Percentiles rank a stretch among this genome's conserved stretches.
These are phyloP conservation scores for Stegodyphus mimosarum DNA, from an alignment of 1,140 invertebrate genomes.

Conservation along the genomic window DNA sequence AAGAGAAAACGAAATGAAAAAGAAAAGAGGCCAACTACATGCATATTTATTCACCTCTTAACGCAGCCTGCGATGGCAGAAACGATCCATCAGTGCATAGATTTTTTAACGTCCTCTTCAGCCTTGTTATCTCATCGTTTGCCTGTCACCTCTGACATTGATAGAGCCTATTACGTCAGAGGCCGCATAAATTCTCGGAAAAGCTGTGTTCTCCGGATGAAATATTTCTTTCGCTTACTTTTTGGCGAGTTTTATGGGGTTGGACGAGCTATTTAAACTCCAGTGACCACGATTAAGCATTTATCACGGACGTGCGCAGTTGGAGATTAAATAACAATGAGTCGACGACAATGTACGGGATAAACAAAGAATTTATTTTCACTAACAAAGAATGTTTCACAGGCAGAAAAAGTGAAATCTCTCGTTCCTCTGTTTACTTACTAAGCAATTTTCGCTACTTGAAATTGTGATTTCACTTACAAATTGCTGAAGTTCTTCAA, in stretches of 20 bases:
- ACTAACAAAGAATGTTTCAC: too few relatives aligned
- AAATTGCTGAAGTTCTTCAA: too few relatives aligned
- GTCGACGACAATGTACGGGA: constrained; percentile 1
- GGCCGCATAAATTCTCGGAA: constrained; percentile 27
- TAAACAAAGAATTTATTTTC: not conserved
- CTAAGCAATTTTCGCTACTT: too few relatives aligned
- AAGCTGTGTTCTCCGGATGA: not conserved
- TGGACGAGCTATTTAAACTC: not conserved
- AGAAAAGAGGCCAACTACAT: constrained; percentile 24
- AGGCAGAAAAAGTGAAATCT: too few relatives aligned
- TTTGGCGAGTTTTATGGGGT: not conserved
- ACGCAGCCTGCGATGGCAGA: constrained; percentile 28
- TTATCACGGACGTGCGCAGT: constrained; percentile 2
- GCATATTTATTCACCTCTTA: constrained; percentile 58
- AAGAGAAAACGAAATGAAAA: constrained; percentile 20
- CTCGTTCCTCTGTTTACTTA: too few relatives aligned
- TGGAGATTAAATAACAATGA: constrained; percentile 37
- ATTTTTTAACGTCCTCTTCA: constrained; percentile 52
- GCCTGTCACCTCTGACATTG: constrained; percentile 47
- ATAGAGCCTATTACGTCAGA: constrained; percentile 51
- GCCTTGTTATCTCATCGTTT: constrained; percentile 35
- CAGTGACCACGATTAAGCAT: constrained; percentile 28
- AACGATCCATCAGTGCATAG: constrained; percentile 39
- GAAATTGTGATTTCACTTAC: too few relatives aligned
- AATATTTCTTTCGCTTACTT: not conserved